Evolutionary conservation across 2,113 vertebrate species (phyloP), one percentile per base, ranked within the genome.

Genomic region (Sarotherodon lohbergeri): DNA sequence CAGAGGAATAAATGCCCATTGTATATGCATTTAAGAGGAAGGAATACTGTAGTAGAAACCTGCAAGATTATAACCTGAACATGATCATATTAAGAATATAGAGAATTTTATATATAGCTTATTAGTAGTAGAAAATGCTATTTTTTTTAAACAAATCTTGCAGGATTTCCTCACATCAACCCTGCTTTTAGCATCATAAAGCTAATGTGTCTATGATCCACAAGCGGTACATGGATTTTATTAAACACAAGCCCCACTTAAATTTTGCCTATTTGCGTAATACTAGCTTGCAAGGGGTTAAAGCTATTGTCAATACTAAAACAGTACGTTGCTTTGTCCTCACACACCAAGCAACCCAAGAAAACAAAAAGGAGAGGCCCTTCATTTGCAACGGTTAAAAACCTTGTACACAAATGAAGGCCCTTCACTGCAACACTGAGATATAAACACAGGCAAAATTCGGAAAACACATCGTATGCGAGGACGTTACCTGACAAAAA

Each of bases 161-260:
- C 88, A 95, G 92, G 90, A 90, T 91, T 91, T 87, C 85, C 90
- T 85, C 82, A 86, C 85, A 94, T 95, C 96, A 96, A 97, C 94
- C 96, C 97, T 97, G 96, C 96, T 96, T 93, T 95, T 90, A 95
- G 95, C 95, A 95, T 95, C 95, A 96, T 96, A 95, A 97, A 97
- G 96, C 96, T 97, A 94, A 96, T 86, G 92, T 93, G 86, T 94
- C 88, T 95, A 95, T 92, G 88, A 95, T 94, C 93, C 91, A 92
- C 93, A 91, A 91, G 93, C 87, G 82, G 81, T 88, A 94, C 89
- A 93, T 92, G 90, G 89, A 92, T 90, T 89, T 78, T 86, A 87
- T 73, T 81, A 89, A 96, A 95, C 92, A 96, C 89, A 83, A 95
- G 93, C 94, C 94, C 94, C 95, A 95, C 92, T 91, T 86, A 10